Evolutionary conservation across 2,888 invertebrate species (phyloP), one percentile per base, ranked within the genome.

Genomic region (Coleophora flavipennella): DNA sequence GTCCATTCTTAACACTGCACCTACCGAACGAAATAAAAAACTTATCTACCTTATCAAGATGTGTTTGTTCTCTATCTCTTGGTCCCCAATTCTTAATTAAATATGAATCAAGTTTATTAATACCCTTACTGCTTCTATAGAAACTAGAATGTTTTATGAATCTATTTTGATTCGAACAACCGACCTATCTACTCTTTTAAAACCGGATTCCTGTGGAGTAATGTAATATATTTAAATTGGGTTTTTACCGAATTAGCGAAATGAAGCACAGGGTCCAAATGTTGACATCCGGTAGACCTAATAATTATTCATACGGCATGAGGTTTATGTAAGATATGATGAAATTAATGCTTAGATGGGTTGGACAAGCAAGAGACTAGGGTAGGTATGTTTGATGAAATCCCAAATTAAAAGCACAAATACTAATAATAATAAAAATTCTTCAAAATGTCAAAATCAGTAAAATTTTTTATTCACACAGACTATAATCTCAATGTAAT

Each of bases 201-300:
- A 58, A 57, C 60, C 62, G 62, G 62, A 62, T 62, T 62, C 60
- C 51, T 42, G 35, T 13, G 33, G 33, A 50, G 31, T 36, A 13
- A 35, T 20, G 20, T 6, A 20, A 20, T 4, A 20, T 6, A 6
- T 40, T 39, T 37, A 46, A 50, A 39, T 38, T 48, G 48, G 53
- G 53, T 52, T 52, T n/a, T 54, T 50, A 45, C 49, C 51, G 27
- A 51, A 51, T 51, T 48, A 50, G 14, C 42, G 45, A 37, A 45
- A 36, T 3, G 3, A 20, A 4, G 20, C 20, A 20, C 6, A 4
- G 20, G 20, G 3, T 20, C 20, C 20, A 20, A 20, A 20, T 20
- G 20, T 20, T 3, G 20, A 20, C 20, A 20, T 20, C 6, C 6
- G 20, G 20, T 35, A 39, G 40, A 33, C 11, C 42, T 42, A 40